phyloP scores from a whole-genome alignment of 2,797 vertebrate species.

The Lagorchestes hirsutus region DNA sequence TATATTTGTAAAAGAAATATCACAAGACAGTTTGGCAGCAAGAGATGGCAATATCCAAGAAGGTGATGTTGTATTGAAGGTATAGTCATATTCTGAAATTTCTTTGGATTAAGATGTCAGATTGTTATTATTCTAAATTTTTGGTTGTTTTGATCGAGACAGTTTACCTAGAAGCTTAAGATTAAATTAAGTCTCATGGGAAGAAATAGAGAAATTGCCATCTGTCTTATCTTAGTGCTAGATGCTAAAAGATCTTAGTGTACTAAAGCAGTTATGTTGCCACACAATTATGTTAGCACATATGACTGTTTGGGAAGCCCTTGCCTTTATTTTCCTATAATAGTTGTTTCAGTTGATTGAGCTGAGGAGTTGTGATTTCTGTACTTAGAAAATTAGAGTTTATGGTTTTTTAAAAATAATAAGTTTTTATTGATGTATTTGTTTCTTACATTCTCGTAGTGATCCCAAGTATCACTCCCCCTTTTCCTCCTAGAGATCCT shows the following conservation, averaged over 20 bases:
- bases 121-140: not conserved
- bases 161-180: not conserved
- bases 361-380: not conserved
- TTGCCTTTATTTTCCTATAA: not conserved
- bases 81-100: slow-evolving; percentile 79
- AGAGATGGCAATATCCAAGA: slow-evolving; percentile 99
- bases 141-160: not conserved
- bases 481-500: not conserved
- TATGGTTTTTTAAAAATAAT: not conserved
- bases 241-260: not conserved
- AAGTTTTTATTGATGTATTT: not conserved
- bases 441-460: not conserved
- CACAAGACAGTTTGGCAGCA: slow-evolving; percentile 98
- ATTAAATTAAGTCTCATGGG: not conserved
- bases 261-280: not conserved
- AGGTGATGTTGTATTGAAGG: slow-evolving; percentile 99
- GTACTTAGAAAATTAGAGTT: not conserved
- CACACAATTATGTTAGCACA: not conserved
- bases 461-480: slow-evolving; percentile 6
- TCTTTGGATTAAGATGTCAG: not conserved
- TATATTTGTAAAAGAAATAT: slow-evolving; percentile 99
- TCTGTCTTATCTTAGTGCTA: not conserved
- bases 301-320: not conserved
- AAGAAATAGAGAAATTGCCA: not conserved
- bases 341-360: not conserved